phyloP scores from a whole-genome alignment of 2,888 invertebrate species.

The Scaeva pyrastri region DNA sequence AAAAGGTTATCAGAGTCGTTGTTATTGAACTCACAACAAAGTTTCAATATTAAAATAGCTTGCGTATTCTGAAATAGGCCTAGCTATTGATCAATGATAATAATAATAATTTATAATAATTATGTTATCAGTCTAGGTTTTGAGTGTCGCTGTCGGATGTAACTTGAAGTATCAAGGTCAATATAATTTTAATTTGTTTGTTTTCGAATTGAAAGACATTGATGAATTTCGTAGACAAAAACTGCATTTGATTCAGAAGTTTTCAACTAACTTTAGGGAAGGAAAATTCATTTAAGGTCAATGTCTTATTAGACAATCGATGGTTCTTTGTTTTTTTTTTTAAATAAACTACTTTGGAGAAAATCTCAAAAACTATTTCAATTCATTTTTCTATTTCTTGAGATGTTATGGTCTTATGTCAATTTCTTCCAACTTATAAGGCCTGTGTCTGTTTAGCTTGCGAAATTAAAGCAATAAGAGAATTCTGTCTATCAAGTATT shows the following conservation, averaged over 20 bases:
- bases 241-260: background rate
- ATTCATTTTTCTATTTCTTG: no score
- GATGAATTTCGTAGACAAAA: background rate
- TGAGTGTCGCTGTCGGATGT: slow-evolving; percentile 26
- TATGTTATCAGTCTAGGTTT: slow-evolving; percentile 14
- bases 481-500: no score
- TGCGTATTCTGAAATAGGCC: slow-evolving; percentile 17
- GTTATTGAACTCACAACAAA: slow-evolving; percentile 34
- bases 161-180: slow-evolving; percentile 8
- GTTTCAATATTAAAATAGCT: slow-evolving; percentile 21
- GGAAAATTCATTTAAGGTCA: no score
- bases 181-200: slow-evolving; percentile 3
- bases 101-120: slow-evolving; percentile 1
- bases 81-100: slow-evolving; percentile 33
- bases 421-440: no score
- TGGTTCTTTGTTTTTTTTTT: no score
- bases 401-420: no score
- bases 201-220: background rate
- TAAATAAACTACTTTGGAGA: no score
- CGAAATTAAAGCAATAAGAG: no score
- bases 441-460: no score
- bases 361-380: no score
- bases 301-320: no score
- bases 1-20: slow-evolving; percentile 57
- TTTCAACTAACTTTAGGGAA: no score